Base-by-base conservation (phyloP, 2,888 invertebrate species). In the Andrena chrysosceles region DNA sequence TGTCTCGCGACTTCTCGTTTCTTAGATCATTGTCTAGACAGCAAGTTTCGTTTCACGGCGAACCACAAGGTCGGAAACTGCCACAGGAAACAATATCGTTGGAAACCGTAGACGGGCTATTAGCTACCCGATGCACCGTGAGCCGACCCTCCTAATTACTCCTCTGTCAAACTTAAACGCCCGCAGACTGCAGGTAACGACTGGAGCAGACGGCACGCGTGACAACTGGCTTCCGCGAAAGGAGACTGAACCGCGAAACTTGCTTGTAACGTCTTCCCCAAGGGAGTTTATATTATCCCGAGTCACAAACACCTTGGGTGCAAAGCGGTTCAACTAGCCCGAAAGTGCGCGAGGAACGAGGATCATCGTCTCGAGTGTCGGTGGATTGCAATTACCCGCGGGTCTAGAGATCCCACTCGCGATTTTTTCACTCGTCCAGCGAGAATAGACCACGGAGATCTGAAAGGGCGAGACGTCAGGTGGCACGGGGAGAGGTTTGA, bases 401-500 rank as follows among this genome's bases (percentile, higher is more conserved):
- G 42, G 13, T 42, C 42, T 42, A 1, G 42, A 42, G 42, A 42
- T 42, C 42, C 42, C 42, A 42, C 42, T 42, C 16, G 16, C 42
- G 42, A 42, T 42, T 42, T 16, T 42, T 42, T 42, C 42, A 16
- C 42, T 13, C 42, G 63, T 35, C 33, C 35, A 6, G 49, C 66
- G 23, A 13, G 49, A 26, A 49, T 20, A 31, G 26, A 10, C 33
- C 20, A 16, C n/a, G 67, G 48, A 20, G 29, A 20, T 31, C 67
- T 13, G 2, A 29, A 33, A 26, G 42, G 42, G 31, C 56, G 84
- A 84, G 82, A 85, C 79, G 81, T 83, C 81, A 84, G 85, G 84
- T 81, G 84, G 67, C 68, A 69, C 63, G 70, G 66, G 73, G 71
- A 80, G 89, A 85, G 87, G 86, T 90, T 88, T 90, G 89, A 92